Base-by-base conservation (phyloP, 2,113 vertebrate genomes). In the Cygnus atratus region DNA sequence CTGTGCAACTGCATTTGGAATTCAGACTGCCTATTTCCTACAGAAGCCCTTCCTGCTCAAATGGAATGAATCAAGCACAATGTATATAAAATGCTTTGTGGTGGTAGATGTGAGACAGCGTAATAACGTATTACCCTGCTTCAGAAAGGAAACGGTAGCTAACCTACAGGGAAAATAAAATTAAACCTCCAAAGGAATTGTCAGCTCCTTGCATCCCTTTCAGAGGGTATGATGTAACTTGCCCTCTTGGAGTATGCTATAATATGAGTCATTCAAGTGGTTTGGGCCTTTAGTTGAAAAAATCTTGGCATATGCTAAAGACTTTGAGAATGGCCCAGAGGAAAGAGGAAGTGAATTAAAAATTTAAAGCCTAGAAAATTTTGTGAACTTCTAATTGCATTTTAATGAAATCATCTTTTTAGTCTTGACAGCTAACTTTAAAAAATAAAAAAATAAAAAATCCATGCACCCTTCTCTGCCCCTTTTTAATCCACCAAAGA, bases 161-260 rank as follows among this genome's bases (percentile, higher is more conserved):
- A 83, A 63, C 93, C 92, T 11, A 93, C 96, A 26, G 92, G 90
- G 73, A 96, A 97, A 92, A 90, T 63, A 61, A 96, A 88, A 97
- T 28, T 2, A 96, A 98, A 55, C 74, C 46, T 20, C 78, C 61
- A 7, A 90, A 92, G 79, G 92, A 95, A 12, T 93, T 90, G 75
- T 67, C 86, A 54, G 58, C 92, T 72, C 91, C 91, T 61, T 28
- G 12, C 4, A 29, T 90, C 55, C 90, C 92, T 43, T 92, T 61
- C 6, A 97, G 94, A 91, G 90, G 71, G 77, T 93, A 46, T 72
- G 86, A 95, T 91, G 33, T 57, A 68, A 65, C 66, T 79, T 87
- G 26, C 39, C 66, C 33, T 77, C 9, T 58, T 84, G 52, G 48
- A 39, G 5, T 57, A 14, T 31, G 10, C 21, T 92, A 80, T 78